Base-by-base conservation (phyloP, 2,888 invertebrate genomes). In the Thymelicus acteon region DNA sequence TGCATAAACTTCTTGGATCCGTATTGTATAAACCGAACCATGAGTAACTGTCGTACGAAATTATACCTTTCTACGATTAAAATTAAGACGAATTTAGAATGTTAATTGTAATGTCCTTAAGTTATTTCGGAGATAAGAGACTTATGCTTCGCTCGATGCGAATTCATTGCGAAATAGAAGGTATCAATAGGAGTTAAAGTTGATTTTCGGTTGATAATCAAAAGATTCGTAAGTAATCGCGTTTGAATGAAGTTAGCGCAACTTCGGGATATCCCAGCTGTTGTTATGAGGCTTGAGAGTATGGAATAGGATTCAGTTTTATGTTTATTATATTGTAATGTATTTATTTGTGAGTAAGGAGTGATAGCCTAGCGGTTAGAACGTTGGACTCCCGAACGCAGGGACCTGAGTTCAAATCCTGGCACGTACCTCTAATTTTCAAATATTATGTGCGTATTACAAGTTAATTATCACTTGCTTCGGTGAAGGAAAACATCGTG, bases 1-100 rank as follows among this genome's bases (percentile, higher is more conserved):
- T 93, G 93, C 93, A 93, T 90, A 91, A 93, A 93, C 93, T 79
- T 79, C 79, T 77, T 77, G 80, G 78, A 87, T 85, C 86, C 85
- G 86, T 82, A 78, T 84, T 85, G 85, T 80, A 84, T 80, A 74
- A 79, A 80, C 75, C 74, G 71, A 76, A 81, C 78, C 78, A 63
- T 74, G 60, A 24, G 31, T 39, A 62, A 60, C 47, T 61, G 15
- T 10, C 24, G 61, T 67, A 74, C 12, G 7, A 76, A 74, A 70
- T 15, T 40, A 15, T 52, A 75, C 71, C 63, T 74, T 84, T 82
- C 64, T 0, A 0, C 0, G 7, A 7, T 15, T 0, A 0, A 0
- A 0, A 0, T 75, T 82, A 72, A 73, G 78, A 76, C 24, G 10
- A 77, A 72, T 76, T 81, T 81, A 4, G 15, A 8, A 15, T 49